Evolutionary conservation across 2,888 invertebrate genomes (phyloP), one percentile per base, ranked within the genome.

Genomic region (Amiota minor): DNA sequence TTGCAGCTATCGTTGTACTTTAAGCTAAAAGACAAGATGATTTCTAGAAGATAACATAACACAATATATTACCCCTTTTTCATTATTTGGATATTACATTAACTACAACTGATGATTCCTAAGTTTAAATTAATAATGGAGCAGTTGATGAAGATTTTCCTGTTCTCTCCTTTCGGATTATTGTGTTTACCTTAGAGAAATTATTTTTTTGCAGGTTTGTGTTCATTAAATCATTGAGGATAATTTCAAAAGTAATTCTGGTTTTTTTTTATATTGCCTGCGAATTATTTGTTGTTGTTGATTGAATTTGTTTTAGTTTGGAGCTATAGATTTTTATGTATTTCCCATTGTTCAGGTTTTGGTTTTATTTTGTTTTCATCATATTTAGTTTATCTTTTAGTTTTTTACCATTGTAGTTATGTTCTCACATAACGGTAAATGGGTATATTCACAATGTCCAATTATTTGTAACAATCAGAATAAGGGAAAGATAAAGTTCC

Each of bases 101-200:
- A n/a, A n/a, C n/a, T n/a, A n/a, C n/a, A n/a, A n/a, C n/a, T n/a
- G n/a, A n/a, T n/a, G n/a, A 68, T 77, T 76, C 77, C 77, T 78
- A 81, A 73, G 76, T 78, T 64, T 75, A 73, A 72, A 83, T 81
- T 82, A 82, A 84, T 83, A 83, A 82, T 77, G 82, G 82, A 82
- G 81, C 81, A 84, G 83, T 80, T 81, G 79, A 77, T 6, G 75
- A 84, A 81, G 79, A 83, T 82, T 84, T 82, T 83, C 74, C 74
- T 80, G 78, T 84, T 84, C 83, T 83, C 83, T 83, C 83, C 82
- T 10, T n/a, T 46, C n/a, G 9, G 11, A 8, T 62, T 62, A 62
- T 35, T 62, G 46, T 16, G 8, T 64, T 64, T n/a, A 64, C 16
- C 9, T 35, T 18, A 10, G 4, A 3, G 8, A 62, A 62, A 61